Evolutionary conservation across 2,888 invertebrate genomes (phyloP), one percentile per base, ranked within the genome.

Genomic region (Volucella zonaria): DNA sequence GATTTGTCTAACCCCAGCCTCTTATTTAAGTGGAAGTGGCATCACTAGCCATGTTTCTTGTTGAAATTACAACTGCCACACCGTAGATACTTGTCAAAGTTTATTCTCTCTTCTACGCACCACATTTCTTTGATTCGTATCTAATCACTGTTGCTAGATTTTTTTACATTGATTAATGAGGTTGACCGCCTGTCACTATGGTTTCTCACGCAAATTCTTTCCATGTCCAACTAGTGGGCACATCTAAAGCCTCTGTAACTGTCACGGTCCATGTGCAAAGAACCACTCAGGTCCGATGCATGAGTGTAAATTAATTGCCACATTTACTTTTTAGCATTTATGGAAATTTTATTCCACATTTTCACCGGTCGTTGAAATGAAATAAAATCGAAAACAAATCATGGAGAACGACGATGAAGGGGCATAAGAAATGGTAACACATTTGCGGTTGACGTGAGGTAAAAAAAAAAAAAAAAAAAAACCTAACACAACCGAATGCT

Each of bases 271-370:
- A 43, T 12, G 56, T 47, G 2, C 31, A 31, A 31, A 31, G 31
- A 31, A 31, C 14, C 47, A 11, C 62, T 23, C 64, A 8, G 38
- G 49, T 47, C 59, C 68, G 64, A 85, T 76, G 64, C 76, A 85
- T 85, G 81, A 77, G 81, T 77, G 85, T 81, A 85, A 85, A 81
- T 85, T 81, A 85, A 85, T 85, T 85, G 77, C 76, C 76, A 67
- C 79, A 68, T 67, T 74, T 68, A 58, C 67, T 76, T 70, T 75
- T 67, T 31, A 31, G 80, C 71, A 76, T 85, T 80, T 83, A 80
- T 85, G 80, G 75, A 81, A 76, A 80, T 85, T 76, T 82, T 56
- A 76, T 80, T 75, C 80, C 49, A 75, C 83, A 73, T 85, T 79
- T 83, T 83, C 75, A 79, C 62, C 80, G 83, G 49, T 80, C 80